Percentiles rank a stretch among this genome's conserved stretches.
phyloP scores from a whole-genome alignment of 2,888 invertebrate species.

The Acanthosepion lycidas region DNA sequence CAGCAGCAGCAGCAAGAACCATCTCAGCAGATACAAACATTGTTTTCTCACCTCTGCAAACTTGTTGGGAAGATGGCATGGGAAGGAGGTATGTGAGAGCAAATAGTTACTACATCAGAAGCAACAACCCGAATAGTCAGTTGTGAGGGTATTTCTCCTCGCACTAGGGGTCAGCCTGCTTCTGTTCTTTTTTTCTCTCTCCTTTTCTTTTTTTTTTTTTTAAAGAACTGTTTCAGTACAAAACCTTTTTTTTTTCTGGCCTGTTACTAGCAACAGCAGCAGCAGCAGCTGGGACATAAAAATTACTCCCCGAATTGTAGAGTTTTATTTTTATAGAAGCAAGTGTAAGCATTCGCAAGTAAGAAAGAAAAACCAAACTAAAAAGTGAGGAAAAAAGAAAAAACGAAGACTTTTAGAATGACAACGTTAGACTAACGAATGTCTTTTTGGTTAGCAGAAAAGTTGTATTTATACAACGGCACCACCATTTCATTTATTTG shows the following conservation, averaged over 20 bases:
- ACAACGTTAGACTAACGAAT: background rate
- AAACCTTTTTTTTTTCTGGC: background rate
- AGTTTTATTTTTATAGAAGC: too few species aligned
- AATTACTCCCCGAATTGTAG: background rate
- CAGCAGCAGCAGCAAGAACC: background rate
- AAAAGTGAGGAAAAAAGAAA: background rate
- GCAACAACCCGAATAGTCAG: background rate
- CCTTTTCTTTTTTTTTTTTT: too few species aligned
- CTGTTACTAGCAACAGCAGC: background rate
- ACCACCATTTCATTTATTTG: background rate
- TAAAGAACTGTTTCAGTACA: background rate
- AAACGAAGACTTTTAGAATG: background rate
- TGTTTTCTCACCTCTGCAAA: constrained; percentile 1
- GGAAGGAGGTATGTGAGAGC: too few species aligned
- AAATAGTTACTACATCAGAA: too few species aligned
- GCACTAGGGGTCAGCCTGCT: background rate
- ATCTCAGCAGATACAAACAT: background rate
- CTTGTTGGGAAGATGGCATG: background rate
- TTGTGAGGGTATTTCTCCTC: background rate
- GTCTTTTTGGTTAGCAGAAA: background rate
- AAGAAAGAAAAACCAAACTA: too few species aligned
- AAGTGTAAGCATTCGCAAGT: too few species aligned
- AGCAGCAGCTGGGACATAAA: background rate
- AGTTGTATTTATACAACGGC: background rate
- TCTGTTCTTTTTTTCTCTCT: background rate